Percentiles rank a stretch among this genome's conserved stretches.
phyloP scores from a whole-genome alignment of 2,113 vertebrate genomes.

The Syngnathus scovelli region DNA sequence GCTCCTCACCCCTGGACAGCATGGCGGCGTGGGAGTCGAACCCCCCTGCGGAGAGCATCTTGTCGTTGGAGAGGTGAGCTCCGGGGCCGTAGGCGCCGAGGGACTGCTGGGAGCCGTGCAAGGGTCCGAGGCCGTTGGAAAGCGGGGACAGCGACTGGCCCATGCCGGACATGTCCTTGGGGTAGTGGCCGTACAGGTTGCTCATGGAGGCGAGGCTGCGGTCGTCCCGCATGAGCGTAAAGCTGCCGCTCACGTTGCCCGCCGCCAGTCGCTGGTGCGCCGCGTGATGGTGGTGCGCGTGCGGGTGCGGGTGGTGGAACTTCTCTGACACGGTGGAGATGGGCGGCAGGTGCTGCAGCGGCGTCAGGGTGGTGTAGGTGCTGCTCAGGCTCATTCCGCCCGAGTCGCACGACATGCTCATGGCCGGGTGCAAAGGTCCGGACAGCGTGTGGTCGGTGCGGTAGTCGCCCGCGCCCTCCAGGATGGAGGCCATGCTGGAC shows the following conservation, averaged over 20 bases:
- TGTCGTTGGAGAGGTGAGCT: conserved; percentile 86
- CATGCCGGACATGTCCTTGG: conserved; percentile 92
- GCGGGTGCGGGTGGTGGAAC: conserved; percentile 88
- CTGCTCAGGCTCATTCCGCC: conserved; percentile 88
- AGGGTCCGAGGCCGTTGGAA: conserved; percentile 84
- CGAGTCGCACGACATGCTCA: conserved; percentile 96
- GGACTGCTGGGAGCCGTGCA: conserved; percentile 89
- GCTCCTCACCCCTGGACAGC: conserved; percentile 87
- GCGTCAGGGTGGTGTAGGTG: conserved; percentile 94
- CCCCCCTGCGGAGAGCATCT: conserved; percentile 87
- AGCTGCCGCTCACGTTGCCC: conserved; percentile 91
- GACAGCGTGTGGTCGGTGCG: conserved; percentile 84
- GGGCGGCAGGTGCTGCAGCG: conserved; percentile 92
- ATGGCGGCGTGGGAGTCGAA: conserved; percentile 92
- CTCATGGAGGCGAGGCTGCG: conserved; percentile 89
- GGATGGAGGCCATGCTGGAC: conserved; percentile 86
- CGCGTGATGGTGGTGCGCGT: conserved; percentile 85
- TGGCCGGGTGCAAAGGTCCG: conserved; percentile 86
- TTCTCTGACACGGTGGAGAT: conserved; percentile 94
- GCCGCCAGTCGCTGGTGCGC: conserved; percentile 83
- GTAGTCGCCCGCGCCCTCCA: conserved; percentile 88
- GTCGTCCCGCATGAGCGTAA: conserved; percentile 94
- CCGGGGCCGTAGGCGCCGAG: conserved; percentile 83
- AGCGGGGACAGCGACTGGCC: conserved; percentile 88
- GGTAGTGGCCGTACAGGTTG: conserved; percentile 92